Evolutionary conservation across 2,888 invertebrate species (phyloP), one percentile per base, ranked within the genome.

Genomic region (Lithophane leautieri): DNA sequence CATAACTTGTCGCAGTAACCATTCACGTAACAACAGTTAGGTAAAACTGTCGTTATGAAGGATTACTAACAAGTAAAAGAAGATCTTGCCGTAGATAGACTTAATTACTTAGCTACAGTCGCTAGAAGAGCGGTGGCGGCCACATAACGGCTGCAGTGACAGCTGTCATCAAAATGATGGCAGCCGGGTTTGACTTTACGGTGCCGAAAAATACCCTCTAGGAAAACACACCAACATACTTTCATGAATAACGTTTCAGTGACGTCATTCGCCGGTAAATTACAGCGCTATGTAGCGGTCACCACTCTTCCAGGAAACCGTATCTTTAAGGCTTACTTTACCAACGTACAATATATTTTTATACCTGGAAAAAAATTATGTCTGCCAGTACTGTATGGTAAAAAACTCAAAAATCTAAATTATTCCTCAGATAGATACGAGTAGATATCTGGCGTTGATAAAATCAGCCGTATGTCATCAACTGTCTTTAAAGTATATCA

Each of bases 11-110:
- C 67, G 47, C 50, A 34, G 63, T 67, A 3, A 58, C 25, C 16
- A 25, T 19, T 85, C 87, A 69, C 71, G 67, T 79, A 78, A 86
- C 34, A 40, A 28, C 28, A n/a, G 65, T 50, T n/a, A 68, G 34
- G 56, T 65, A 73, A 54, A 65, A 61, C 16, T 4, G 28, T 8
- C 4, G 63, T 60, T 44, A 40, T 9, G 16, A 34, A 34, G 16
- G 0, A 50, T 50, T 79, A 16, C 22, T 3, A 0, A 16, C 52
- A 44, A 70, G 25, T 4, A 2, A 19, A 11, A 47, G n/a, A 54
- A 79, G 54, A 63, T 40, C 19, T 11, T 47, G 19, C 4, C 9
- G 19, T 54, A 47, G 16, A 42, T 34, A 28, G 1, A 71, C 47
- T 16, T 52, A 52, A 34, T 67, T 22, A 50, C 34, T n/a, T 67